A percentile compares a stretch with the other conserved stretches of the same genome.
These are phyloP conservation scores for Gulo gulo DNA, from an alignment of 2,113 vertebrate species.

Conservation along the genomic window DNA sequence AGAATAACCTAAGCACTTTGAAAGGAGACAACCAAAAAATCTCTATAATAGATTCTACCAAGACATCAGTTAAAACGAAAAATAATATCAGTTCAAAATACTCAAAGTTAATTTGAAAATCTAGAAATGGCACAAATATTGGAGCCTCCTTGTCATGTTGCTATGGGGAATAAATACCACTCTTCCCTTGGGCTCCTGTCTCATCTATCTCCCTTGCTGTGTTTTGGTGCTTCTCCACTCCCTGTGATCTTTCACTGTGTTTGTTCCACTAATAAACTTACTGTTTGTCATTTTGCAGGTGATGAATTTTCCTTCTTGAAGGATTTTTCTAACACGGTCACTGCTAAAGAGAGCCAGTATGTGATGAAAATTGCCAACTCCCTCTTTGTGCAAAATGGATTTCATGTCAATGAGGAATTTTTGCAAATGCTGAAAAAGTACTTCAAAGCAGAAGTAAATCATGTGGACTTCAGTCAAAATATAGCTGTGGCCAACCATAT, in stretches of 20 bases:
- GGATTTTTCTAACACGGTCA: conserved; percentile 88
- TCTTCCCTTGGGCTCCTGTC: neutral
- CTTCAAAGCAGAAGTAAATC: conserved; percentile 91
- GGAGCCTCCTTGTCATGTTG: neutral
- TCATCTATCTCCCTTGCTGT: neutral
- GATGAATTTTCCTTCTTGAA: conserved; percentile 92
- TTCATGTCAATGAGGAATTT: conserved; percentile 92
- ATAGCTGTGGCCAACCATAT: conserved; percentile 91
- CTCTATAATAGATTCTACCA: neutral
- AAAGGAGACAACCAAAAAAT: neutral
- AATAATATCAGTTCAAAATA: neutral
- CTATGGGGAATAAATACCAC: neutral
- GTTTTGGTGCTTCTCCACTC: neutral
- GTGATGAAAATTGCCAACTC: conserved; percentile 93
- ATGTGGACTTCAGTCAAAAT: conserved; percentile 92
- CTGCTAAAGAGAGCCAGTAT: conserved; percentile 87
- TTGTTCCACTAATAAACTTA: neutral
- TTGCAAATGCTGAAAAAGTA: conserved; percentile 93
- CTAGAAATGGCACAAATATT: neutral
- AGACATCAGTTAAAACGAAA: neutral
- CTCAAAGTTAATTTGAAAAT: neutral
- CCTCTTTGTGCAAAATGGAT: conserved; percentile 93
- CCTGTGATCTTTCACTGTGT: neutral
- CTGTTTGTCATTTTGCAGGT: conserved; percentile 81
- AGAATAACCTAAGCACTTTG: neutral